Conservation (phyloP, 1,140 invertebrate species). For the Diploscapter pachys region DNA sequence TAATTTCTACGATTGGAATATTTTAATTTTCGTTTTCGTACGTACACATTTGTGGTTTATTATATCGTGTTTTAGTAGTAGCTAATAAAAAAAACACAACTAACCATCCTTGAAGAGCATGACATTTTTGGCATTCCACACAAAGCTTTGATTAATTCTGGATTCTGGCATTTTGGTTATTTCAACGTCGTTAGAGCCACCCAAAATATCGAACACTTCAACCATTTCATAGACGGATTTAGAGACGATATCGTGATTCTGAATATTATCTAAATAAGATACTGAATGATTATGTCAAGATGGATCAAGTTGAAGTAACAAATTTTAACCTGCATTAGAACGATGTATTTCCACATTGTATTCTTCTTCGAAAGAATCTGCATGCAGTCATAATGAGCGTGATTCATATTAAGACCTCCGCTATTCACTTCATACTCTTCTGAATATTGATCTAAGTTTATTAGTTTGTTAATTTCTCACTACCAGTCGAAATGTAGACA, state of each 20-base stretch:
- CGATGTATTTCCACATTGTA: too few relatives aligned
- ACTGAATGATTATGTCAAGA: too few relatives aligned
- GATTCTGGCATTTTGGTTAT: neutral
- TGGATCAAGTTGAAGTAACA: neutral
- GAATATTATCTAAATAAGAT: neutral
- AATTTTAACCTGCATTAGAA: neutral
- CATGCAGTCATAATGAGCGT: slow-evolving; percentile 7
- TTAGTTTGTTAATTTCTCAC: too few relatives aligned
- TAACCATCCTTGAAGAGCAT: slow-evolving; percentile 10
- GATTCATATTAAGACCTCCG: slow-evolving; percentile 4
- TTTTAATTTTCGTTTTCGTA: too few relatives aligned
- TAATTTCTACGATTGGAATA: neutral
- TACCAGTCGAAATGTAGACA: slow-evolving; percentile 2
- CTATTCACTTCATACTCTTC: neutral
- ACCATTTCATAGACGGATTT: slow-evolving; percentile 17
- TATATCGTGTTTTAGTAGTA: too few relatives aligned
- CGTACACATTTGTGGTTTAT: too few relatives aligned
- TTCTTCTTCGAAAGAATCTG: neutral
- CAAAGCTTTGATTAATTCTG: neutral
- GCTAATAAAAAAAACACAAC: neutral
- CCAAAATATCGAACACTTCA: neutral
- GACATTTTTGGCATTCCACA: neutral
- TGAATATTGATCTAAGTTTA: neutral
- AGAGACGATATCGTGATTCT: slow-evolving; percentile 10
- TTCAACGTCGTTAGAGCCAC: slow-evolving; percentile 3